Evolutionary conservation across 2,888 invertebrate genomes (phyloP), one percentile per base, ranked within the genome.

Genomic region (Amphimallon solstitiale): DNA sequence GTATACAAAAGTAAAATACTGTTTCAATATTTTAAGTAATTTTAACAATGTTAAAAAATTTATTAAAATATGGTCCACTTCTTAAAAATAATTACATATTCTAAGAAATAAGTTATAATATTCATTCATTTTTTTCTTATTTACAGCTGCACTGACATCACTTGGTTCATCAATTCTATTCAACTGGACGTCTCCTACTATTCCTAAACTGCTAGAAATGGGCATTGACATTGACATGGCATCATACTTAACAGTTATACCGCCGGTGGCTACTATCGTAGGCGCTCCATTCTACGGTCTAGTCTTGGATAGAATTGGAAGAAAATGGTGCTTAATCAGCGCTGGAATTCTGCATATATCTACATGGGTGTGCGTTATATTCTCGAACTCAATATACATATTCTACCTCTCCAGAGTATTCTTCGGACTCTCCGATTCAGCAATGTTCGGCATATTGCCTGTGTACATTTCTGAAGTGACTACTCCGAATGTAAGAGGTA

Each of bases 381-480:
- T 67, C 3, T 73, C 75, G 0, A 69, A 61, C 38, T 71, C 66
- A 2, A 67, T 77, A 1, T 72, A 72, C 34, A 49, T 77, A 2
- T 74, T 76, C 19, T 77, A 77, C 56, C 40, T 74, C 9, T 76
- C 68, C 37, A 72, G 34, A 60, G 69, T 65, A 66, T 66, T 73
- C 1, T 76, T 75, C 17, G 78, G 78, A 1, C 63, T 76, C 19
- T 70, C 73, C 1, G 77, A 77, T 69, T 76, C 75, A 3, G 72
- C 71, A 4, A 51, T 70, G 14, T 60, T 77, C 29, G 71, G 72
- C 6, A 66, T 75, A 0, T 37, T 77, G 0, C 74, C 76, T 0
- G 71, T 74, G 45, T 78, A 77, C 68, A 72, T 77, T 19, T 72
- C 74, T 2, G 78, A 78, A 70, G 69, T 77, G 9, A 67, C 76